Conservation (phyloP, 2,113 vertebrate genomes). For the Tauraco erythrolophus region DNA sequence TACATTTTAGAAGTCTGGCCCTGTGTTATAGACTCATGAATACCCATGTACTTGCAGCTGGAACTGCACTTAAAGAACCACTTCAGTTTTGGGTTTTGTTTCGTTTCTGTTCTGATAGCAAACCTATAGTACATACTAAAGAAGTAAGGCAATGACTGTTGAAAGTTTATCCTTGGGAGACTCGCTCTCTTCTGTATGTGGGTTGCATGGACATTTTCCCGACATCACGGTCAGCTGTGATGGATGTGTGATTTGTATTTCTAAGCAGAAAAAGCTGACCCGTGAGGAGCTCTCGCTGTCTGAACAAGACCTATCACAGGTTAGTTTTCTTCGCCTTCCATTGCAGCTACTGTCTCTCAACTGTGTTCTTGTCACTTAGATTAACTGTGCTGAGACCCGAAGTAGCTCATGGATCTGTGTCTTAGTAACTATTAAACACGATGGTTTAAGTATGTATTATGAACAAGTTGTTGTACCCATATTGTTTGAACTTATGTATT, state of each 20-base stretch:
- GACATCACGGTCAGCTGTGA: conserved; percentile 67
- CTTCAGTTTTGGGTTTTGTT: conserved; percentile 57
- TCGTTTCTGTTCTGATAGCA: conserved; percentile 77
- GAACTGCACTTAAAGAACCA: conserved; percentile 77
- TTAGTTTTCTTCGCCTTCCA: conserved; percentile 69
- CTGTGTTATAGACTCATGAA: conserved; percentile 6
- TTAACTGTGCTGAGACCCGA: conserved; percentile 76
- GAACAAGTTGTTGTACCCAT: conserved; percentile 72
- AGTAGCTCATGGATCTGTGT: conserved; percentile 77
- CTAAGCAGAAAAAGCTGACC: background rate
- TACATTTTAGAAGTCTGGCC: conserved; percentile 18
- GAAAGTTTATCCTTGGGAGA: conserved; percentile 69
- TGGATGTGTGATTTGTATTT: conserved; percentile 77
- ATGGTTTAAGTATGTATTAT: conserved; percentile 65
- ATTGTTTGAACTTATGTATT: conserved; percentile 72
- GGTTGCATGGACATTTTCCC: conserved; percentile 88
- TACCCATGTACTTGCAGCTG: conserved; percentile 71
- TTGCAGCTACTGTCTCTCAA: conserved; percentile 72
- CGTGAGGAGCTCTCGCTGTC: conserved; percentile 50
- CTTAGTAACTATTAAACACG: conserved; percentile 65
- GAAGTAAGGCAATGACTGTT: conserved; percentile 92
- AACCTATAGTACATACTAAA: conserved; percentile 69
- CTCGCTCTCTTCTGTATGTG: conserved; percentile 66
- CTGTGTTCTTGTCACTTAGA: conserved; percentile 84
- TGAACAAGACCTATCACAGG: conserved; percentile 52